Evolutionary conservation across 1,140 invertebrate species (phyloP), one percentile per base, ranked within the genome.

Genomic region (Panonychus citri): DNA sequence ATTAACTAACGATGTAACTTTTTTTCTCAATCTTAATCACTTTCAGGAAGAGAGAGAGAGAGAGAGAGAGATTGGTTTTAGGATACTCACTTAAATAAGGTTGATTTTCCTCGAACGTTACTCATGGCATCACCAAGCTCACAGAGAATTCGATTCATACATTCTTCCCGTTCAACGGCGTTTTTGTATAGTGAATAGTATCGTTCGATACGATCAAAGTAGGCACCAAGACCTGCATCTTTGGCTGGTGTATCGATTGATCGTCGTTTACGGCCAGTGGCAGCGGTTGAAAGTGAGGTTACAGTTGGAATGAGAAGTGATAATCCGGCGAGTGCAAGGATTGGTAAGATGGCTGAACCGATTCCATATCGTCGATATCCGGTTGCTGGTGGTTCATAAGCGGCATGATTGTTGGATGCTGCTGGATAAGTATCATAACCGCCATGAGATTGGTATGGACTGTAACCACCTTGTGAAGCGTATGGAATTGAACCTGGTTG

Each of bases 91-190:
- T 56, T 57, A 17, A 65, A 56, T 27, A 65, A 50, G 17, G 64
- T 61, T 53, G 59, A 58, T 54, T 65, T 66, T 55, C 64, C 64
- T 53, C 62, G 59, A 21, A 66, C 62, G 42, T 58, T 63, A 28
- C 58, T 63, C n/a, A 66, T 59, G 25, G 64, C 60, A 26, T 62
- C 63, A 34, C 64, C 64, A n/a, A 66, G 55, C 55, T 66, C 64
- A 37, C 64, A 66, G 17, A 66, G 60, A 52, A 66, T 62, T 53
- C 64, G 55, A 43, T 65, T 66, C 64, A 66, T 64, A 55, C 64
- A 66, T 53, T 66, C 64, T 58, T 66, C 64, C 25, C 60, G 64
- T 46, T 66, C 62, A 10, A 66, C 60, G 13, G 64, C 64, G 15
- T 59, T 61, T 17, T 62, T 62, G 48, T 66, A 66, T 1, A 66